Evolutionary conservation across 53 echinoderm and acorn worm species (phyloP), one percentile per base, ranked within the genome.

Genomic region (Actinopyga echinites): DNA sequence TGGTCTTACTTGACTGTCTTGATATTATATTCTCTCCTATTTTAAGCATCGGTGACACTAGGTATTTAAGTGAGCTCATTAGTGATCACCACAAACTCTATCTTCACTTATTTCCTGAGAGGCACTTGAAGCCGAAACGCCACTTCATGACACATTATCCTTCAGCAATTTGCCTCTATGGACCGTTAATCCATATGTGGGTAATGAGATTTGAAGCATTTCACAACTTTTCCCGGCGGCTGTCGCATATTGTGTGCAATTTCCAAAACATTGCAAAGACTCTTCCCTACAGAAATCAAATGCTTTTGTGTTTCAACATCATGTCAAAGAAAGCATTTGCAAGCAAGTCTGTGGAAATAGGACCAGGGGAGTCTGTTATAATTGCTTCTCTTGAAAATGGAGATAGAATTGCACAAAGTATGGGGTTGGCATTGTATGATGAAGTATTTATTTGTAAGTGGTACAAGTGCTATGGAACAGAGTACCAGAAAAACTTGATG

Each of bases 91-190:
- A 87, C 63, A 36, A 67, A 29, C 77, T 87, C 6, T 87, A 54
- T 65, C 64, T 87, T 29, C 56, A 87, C 23, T 69, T 87, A 6
- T 88, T 87, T 75, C 87, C 81, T 23, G 75, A 79, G 7, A 24
- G 73, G 8, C 87, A 87, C 64, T 59, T 91, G 6, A 84, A 83
- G 6, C 91, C 88, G 3, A 91, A 91, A 57, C 88, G 84, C 55
- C 91, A 91, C 65, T 81, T 80, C 69, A 8, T 91, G 75, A 12
- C 66, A 5, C 91, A 91, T 44, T 91, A 91, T 56, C 61, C 79
- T 42, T 60, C 64, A 24, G 82, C 82, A 6, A 40, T 82, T 35
- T 20, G 17, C 15, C 73, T 40, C 10, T 32, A 58, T 57, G 62
- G 63, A 35, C 63, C 81, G 5, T 23, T 81, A 6, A 59, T 58